Conservation (phyloP, 2,113 vertebrate genomes). For the chimpanzee (Pan troglodytes) region DNA sequence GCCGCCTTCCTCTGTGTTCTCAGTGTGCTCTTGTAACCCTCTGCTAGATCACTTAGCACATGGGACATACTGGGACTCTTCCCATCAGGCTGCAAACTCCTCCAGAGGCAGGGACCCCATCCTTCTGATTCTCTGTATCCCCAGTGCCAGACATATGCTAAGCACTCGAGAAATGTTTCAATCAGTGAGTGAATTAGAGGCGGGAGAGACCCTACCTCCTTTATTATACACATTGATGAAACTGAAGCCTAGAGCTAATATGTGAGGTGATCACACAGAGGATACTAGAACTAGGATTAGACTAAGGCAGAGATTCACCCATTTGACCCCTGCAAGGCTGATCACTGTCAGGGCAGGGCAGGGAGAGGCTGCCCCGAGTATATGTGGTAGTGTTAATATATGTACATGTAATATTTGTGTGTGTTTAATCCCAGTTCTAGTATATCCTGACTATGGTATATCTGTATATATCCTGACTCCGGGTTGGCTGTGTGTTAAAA, state of each 20-base stretch:
- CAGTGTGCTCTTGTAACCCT: not conserved
- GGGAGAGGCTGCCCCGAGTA: not conserved
- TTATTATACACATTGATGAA: not conserved
- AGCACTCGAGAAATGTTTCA: not conserved
- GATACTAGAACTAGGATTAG: not conserved
- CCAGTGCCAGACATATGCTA: not conserved
- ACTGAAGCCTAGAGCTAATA: not conserved
- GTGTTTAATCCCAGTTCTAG: not conserved
- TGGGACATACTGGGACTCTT: not conserved
- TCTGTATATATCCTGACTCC: not conserved
- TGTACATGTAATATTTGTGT: not conserved
- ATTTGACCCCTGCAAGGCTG: not conserved
- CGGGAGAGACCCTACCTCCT: not conserved
- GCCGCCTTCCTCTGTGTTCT: not conserved
- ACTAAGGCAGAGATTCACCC: not conserved
- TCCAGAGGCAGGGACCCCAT: not conserved
- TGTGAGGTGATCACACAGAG: not conserved
- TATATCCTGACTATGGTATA: not conserved
- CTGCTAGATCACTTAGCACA: not conserved
- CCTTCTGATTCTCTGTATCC: not conserved
- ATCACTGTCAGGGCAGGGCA: not conserved
- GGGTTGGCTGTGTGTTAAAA: not conserved
- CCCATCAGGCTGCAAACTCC: not conserved
- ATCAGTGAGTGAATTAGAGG: not conserved
- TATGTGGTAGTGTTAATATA: not conserved